Conservation (phyloP, 2,113 vertebrate genomes). For the Prolemur simus region DNA sequence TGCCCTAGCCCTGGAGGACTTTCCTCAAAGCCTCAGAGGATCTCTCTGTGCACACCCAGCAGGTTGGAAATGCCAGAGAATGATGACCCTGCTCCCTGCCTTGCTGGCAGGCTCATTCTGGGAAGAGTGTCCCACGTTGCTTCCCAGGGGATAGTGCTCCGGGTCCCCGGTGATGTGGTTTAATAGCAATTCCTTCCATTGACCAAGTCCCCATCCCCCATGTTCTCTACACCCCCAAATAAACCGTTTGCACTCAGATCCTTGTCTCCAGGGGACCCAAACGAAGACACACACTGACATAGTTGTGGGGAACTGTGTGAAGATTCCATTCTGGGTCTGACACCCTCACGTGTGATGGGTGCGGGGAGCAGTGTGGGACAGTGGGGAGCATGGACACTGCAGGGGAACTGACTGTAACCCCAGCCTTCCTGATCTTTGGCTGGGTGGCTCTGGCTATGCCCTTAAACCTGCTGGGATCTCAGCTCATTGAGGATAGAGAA, state of each 20-base stretch:
- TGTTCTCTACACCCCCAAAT: not conserved
- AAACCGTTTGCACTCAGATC: not conserved
- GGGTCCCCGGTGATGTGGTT: not conserved
- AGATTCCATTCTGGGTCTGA: not conserved
- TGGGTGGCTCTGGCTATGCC: too few species aligned
- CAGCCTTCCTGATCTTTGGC: not conserved
- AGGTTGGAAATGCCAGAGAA: not conserved
- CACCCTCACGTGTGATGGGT: not conserved
- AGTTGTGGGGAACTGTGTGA: not conserved
- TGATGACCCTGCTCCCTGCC: not conserved
- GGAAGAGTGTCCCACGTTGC: not conserved
- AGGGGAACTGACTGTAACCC: fast-evolving
- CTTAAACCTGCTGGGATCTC: not conserved
- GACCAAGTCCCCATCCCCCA: not conserved
- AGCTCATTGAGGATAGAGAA: not conserved
- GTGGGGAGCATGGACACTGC: not conserved
- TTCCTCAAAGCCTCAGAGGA: not conserved
- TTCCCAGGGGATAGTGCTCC: not conserved
- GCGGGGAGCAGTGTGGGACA: not conserved
- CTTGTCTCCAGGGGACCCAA: not conserved
- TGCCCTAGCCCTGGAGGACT: not conserved
- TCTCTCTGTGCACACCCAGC: not conserved
- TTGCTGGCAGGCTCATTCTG: not conserved
- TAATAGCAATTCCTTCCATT: not conserved
- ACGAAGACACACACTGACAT: not conserved